A percentile compares a stretch with the other conserved stretches of the same genome.
phyloP scores from a whole-genome alignment of 2,888 invertebrate genomes.

The Suillia variegata region DNA sequence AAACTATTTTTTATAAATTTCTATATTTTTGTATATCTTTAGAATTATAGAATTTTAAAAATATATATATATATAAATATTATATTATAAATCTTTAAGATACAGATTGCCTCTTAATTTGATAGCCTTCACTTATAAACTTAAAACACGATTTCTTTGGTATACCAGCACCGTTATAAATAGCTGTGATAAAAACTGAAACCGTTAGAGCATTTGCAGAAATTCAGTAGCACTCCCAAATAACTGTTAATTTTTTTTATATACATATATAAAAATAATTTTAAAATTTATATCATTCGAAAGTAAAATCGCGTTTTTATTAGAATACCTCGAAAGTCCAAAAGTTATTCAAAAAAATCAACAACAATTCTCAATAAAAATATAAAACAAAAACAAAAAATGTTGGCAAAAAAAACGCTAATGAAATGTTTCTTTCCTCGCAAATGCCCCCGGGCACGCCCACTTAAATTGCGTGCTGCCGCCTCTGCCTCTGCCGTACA shows the following conservation, averaged over 20 bases:
- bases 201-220: slow-evolving; percentile 25
- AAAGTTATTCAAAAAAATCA: neutral
- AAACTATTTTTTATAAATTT: neutral
- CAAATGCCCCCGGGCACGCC: slow-evolving; percentile 41
- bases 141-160: no score
- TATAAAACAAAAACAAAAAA: neutral
- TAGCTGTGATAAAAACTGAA: slow-evolving; percentile 9
- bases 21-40: neutral
- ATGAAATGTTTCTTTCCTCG: slow-evolving; percentile 13
- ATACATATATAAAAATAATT: no score
- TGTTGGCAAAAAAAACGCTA: neutral
- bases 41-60: no score
- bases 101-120: no score
- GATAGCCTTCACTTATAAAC: no score
- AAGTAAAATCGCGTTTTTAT: no score
- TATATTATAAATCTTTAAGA: no score
- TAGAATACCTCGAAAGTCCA: no score
- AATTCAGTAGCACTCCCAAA: slow-evolving; percentile 18
- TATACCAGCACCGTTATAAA: no score
- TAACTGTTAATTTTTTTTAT: slow-evolving; percentile 20
- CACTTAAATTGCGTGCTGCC: slow-evolving; percentile 60
- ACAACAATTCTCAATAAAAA: neutral
- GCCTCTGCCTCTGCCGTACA: no score
- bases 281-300: neutral
- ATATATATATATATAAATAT: no score